Evolutionary conservation across 2,113 vertebrate genomes (phyloP), one percentile per base, ranked within the genome.

Genomic region (Oryzias woworae): DNA sequence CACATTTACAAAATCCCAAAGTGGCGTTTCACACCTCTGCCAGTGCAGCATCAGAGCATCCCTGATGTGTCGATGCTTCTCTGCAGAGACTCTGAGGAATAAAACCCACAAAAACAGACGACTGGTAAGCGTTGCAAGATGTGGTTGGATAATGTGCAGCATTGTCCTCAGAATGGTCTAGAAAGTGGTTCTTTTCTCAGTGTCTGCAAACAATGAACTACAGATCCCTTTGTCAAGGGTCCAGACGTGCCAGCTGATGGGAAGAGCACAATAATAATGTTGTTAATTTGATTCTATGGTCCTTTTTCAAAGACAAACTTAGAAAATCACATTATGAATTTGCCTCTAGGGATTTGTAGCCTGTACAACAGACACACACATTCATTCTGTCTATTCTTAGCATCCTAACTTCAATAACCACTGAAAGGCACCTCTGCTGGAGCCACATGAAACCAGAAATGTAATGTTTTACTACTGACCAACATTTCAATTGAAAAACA

Each of bases 21-120:
- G 76, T 61, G 79, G 76, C 77, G 84, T 87, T 85, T 87, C 82
- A 79, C 82, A 79, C 72, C 77, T 88, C 81, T 79, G 20, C 76
- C 81, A 69, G 53, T 78, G 77, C 62, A 69, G 53, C 72, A 74
- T 52, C 53, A 31, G 55, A 79, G 68, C 68, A 49, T 62, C 16
- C 69, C 60, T 70, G 67, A 68, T 80, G 63, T 78, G 78, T 70
- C 64, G 69, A 58, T 71, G 69, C 57, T 41, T 78, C 44, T 0
- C 53, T 73, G 69, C 65, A 58, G 55, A 70, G 63, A 42, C 67
- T 69, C 70, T 50, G 45, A 14, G 71, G 75, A 59, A 69, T 61
- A 46, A 68, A 65, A 68, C 36, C 45, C 62, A 73, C 48, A 53
- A 74, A 67, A 45, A 12, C 62, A 58, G 56, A 69, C 2, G 22